Base-by-base conservation (phyloP, 2,113 vertebrate species). In the Corvus cornix region DNA sequence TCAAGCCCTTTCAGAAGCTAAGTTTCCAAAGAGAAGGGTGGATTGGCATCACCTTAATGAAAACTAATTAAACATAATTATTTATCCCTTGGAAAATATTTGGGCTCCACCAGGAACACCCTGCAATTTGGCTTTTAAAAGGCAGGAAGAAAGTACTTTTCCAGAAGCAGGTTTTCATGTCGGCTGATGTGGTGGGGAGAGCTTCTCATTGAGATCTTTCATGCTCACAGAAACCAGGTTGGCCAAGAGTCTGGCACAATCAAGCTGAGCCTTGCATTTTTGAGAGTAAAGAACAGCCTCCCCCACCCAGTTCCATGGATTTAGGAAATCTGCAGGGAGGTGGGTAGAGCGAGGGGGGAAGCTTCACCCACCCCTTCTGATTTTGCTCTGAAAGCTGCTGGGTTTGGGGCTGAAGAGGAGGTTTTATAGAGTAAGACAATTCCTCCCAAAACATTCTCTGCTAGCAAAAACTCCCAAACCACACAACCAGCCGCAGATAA, bases 61-160 rank as follows among this genome's bases (percentile, higher is more conserved):
- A 87, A 86, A 59, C 55, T 74, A 84, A 92, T 93, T 92, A 94
- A 93, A 82, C 26, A 4, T 81, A 82, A 96, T 94, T 91, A 91
- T 93, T 82, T 60, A 70, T 35, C 46, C 62, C 48, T 87, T 48
- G 37, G 41, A 90, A 95, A 80, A 88, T 76, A 79, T 84, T 90
- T 84, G 23, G 12, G 33, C 64, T 93, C 53, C 55, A 69, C 43
- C 41, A 79, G 89, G 79, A 96, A 94, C 77, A 90, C 76, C 79
- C 88, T 84, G 62, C 63, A 68, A 69, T 28, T 28, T 74, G 64
- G 56, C 48, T 68, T 24, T 33, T 22, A 22, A 68, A 87, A 82
- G 44, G 76, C 83, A 93, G 86, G 89, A 94, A 87, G 52, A 80
- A 83, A 43, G 43, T 6, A 20, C 41, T 74, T 91, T 87, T 84